These are phyloP conservation scores for Peromyscus nudipes DNA, from an alignment of 2,797 vertebrate species.

Conservation along the genomic window DNA sequence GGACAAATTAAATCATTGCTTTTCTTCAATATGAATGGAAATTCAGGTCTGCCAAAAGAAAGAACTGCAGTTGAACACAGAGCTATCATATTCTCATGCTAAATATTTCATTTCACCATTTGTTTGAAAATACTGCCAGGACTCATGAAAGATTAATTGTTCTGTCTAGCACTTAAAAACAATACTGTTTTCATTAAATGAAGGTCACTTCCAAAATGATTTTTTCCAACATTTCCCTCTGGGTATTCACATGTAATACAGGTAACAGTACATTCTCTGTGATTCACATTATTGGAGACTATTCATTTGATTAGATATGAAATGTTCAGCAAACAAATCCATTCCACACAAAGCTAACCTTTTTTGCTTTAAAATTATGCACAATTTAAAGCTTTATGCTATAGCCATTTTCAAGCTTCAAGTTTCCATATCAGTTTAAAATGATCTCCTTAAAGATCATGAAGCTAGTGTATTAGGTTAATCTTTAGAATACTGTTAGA, in stretches of 20 bases:
- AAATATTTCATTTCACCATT: neutral
- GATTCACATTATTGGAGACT: neutral
- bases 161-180: neutral
- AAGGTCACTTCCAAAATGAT: neutral
- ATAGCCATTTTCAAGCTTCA: neutral
- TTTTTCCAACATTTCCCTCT: neutral
- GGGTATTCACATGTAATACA: neutral
- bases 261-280: neutral
- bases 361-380: neutral
- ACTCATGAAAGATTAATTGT: constrained; percentile 7
- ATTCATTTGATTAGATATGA: neutral
- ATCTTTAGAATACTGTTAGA: neutral
- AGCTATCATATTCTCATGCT: neutral
- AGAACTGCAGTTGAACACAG: neutral
- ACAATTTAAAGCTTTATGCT: neutral
- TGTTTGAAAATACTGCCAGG: neutral
- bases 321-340: neutral
- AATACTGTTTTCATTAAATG: neutral
- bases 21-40: neutral
- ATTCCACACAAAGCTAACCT: neutral
- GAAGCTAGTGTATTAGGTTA: neutral
- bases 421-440: neutral
- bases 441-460: neutral
- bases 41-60: neutral
- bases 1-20: neutral